Base-by-base conservation (phyloP, 2,797 vertebrate species). In the Gambelia wislizenii region DNA sequence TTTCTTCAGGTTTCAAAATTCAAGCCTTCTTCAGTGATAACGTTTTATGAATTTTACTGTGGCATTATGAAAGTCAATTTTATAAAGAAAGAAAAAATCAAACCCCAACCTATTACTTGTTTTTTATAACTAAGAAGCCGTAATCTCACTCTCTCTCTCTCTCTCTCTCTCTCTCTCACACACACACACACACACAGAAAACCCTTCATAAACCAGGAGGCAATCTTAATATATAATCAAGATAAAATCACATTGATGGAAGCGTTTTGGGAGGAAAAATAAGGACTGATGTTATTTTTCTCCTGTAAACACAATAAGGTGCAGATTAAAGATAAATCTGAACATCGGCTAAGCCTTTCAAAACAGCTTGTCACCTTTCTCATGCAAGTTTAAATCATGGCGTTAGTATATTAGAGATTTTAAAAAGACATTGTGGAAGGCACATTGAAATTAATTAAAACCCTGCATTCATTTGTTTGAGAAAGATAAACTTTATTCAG, bases 401-500 rank as follows among this genome's bases (percentile, higher is more conserved):
- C 49, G 52, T 93, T 91, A 93, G 78, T 36, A 92, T 84, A 92
- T 89, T 56, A 86, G 89, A 84, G 87, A 6, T 14, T 1, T 22
- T 33, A 22, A 39, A 8, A 76, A 88, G 91, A 90, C 27, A 91
- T 72, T 92, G 89, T 44, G 81, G 91, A 95, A 91, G 83, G 89
- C 92, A 80, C 61, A 89, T 93, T 91, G 90, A 92, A 92, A 93
- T 92, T 92, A 93, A 94, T 93, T 92, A 93, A 92, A 90, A 75
- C 72, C 59, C 93, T 78, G 83, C 89, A 89, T 94, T 94, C 94
- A 61, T 95, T 92, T 95, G 94, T 95, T 93, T 95, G 92, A 90
- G 93, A 93, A 90, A 94, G 93, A 94, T 95, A 95, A 94, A 96
- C 92, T 92, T 91, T 92, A 92, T 94, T 91, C 92, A 77, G 52